Base-by-base conservation (phyloP, 2,113 vertebrate species). In the Ploceus nigricollis region DNA sequence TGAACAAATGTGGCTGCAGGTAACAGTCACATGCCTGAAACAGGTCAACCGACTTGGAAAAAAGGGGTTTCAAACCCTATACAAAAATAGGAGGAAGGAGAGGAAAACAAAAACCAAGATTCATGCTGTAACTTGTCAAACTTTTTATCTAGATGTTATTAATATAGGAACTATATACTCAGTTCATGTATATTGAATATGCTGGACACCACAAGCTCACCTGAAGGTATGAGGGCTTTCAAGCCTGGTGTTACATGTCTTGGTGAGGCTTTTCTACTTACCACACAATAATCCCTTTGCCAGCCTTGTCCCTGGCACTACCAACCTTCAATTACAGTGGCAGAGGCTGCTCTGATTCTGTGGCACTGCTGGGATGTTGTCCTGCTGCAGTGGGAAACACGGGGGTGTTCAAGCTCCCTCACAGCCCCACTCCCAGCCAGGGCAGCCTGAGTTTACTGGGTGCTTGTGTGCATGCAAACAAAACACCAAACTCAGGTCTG, bases 301-400 rank as follows among this genome's bases (percentile, higher is more conserved):
- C 71, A 61, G 63, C 31, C 66, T 56, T 31, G 45, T 20, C 24
- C 40, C 57, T 18, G 3, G 63, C 37, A 17, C 54, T 25, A 3
- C 22, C 3, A 37, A 16, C 54, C 40, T 53, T 22, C 70, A 24
- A 0, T 5, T 11, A 2, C 31, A 35, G 70, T 0, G 11, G 42
- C 69, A 66, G 70, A 66, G 44, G 61, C 61, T 12, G n/a, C 48
- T 22, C 22, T 9, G 61, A 24, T 1, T 20, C 45, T 9, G 40
- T 42, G 30, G 54, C 7, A 9, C 30, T 5, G 31, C 42, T 15
- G 28, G 60, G n/a, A 24, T 3, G 3, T 15, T 28, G 39, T n/a
- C 19, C 72, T 6, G 4, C 54, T 70, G 75, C 86, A 54, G 25
- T 7, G 39, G 35, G 33, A 16, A 73, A 27, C n/a, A 15, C 0